A percentile compares a stretch with the other conserved stretches of the same genome.
phyloP scores from a whole-genome alignment of 37 sponge, comb jelly and placozoan species.

The Axinella damicornis region DNA sequence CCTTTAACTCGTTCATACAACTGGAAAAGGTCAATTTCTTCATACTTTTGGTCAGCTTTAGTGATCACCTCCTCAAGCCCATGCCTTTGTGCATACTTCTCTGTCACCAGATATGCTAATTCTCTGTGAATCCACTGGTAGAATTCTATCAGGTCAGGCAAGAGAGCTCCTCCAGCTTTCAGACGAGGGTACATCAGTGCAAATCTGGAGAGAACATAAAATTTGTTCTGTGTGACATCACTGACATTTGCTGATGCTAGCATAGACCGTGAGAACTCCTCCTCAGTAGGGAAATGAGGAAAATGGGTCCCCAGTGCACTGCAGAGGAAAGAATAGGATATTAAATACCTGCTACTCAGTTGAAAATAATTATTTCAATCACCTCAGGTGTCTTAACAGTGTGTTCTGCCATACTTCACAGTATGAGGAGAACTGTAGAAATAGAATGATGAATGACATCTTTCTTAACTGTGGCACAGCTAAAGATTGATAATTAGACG shows the following conservation, averaged over 20 bases:
- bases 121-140: constrained; percentile 77
- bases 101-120: constrained; percentile 17
- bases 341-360: no score
- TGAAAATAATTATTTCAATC: no score
- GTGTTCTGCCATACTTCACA: no score
- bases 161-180: constrained; percentile 43
- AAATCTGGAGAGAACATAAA: constrained; percentile 35
- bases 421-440: no score
- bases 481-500: no score
- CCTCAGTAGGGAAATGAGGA: constrained; percentile 61
- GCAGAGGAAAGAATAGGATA: constrained; percentile 2
- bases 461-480: no score
- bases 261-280: constrained; percentile 56
- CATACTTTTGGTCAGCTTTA: neutral
- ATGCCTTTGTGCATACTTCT: constrained; percentile 20
- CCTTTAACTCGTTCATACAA: constrained; percentile 67
- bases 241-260: constrained; percentile 8
- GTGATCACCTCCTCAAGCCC: neutral
- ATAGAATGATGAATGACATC: no score
- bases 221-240: neutral
- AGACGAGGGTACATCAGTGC: constrained; percentile 22
- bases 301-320: constrained; percentile 45
- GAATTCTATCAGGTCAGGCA: constrained; percentile 78
- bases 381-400: no score
- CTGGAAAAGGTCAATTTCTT: neutral